These are phyloP conservation scores for Colistium nudipinnis DNA, from an alignment of 2,113 vertebrate species.

Conservation along the genomic window DNA sequence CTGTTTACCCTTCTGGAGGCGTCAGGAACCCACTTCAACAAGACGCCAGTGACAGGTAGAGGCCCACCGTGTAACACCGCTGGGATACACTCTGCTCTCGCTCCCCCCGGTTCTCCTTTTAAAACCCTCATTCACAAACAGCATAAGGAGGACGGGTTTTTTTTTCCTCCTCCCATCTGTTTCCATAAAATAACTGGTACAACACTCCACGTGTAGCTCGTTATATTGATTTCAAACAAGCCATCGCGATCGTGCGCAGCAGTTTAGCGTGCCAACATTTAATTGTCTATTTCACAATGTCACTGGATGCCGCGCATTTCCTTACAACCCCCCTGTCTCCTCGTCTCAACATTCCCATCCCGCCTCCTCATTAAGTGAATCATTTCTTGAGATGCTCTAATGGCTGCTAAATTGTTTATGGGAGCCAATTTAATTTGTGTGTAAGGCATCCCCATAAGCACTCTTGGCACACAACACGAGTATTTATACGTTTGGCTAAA, in stretches of 20 bases:
- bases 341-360: constrained; percentile 50
- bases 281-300: constrained; percentile 63
- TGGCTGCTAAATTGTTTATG: constrained; percentile 79
- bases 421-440: constrained; percentile 75
- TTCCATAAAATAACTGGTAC: constrained; percentile 8
- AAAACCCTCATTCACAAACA: constrained; percentile 9
- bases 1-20: constrained; percentile 39
- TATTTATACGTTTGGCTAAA: constrained; percentile 77
- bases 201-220: constrained; percentile 34
- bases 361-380: constrained; percentile 71
- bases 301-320: constrained; percentile 32
- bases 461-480: constrained; percentile 59
- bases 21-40: constrained; percentile 15
- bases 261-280: constrained; percentile 53
- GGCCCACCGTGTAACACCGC: constrained; percentile 4
- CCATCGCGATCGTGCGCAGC: constrained; percentile 25
- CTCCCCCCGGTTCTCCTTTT: neutral
- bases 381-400: constrained; percentile 75
- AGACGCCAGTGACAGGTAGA: constrained; percentile 16
- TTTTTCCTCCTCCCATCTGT: constrained; percentile 14
- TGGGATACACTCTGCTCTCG: neutral
- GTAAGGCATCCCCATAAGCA: constrained; percentile 70
- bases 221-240: constrained; percentile 60
- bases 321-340: constrained; percentile 42
- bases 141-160: neutral